Evolutionary conservation across 53 echinoderm and acorn worm genomes (phyloP).

Genomic region (Echinometra lucunter): DNA sequence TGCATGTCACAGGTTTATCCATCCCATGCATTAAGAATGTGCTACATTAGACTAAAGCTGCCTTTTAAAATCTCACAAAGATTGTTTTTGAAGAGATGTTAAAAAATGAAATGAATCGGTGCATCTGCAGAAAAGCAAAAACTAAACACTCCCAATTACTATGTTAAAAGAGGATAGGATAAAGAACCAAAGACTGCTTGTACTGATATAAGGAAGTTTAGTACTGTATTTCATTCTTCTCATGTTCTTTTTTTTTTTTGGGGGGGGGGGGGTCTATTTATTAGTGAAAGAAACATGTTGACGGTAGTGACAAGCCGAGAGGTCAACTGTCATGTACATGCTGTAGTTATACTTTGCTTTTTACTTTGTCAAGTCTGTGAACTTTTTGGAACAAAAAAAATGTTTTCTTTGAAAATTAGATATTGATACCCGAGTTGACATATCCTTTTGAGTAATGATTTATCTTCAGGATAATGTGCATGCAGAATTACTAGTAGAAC

Average conservation of each 20-base stretch:
- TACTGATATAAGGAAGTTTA: not conserved
- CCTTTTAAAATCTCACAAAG: not conserved
- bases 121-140: slow-evolving; percentile 18
- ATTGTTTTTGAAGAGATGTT: not conserved
- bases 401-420: slow-evolving; percentile 22
- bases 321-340: slow-evolving; percentile 37
- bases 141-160: not conserved
- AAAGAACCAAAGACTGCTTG: slow-evolving; percentile 17
- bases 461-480: slow-evolving; percentile 21
- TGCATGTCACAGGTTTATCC: not conserved
- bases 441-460: not conserved
- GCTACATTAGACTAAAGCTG: not conserved
- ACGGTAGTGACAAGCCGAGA: not conserved
- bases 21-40: not conserved
- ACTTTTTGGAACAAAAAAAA: not conserved
- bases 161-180: not conserved
- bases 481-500: slow-evolving; percentile 28
- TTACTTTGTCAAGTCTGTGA: slow-evolving; percentile 61
- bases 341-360: slow-evolving; percentile 51
- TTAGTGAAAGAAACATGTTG: not conserved
- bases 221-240: slow-evolving; percentile 36
- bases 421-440: slow-evolving; percentile 4
- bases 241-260: not conserved
- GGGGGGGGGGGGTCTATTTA: no score
- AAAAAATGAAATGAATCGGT: not conserved